phyloP scores from a whole-genome alignment of 2,888 invertebrate genomes.

The Eristalis intricaria region DNA sequence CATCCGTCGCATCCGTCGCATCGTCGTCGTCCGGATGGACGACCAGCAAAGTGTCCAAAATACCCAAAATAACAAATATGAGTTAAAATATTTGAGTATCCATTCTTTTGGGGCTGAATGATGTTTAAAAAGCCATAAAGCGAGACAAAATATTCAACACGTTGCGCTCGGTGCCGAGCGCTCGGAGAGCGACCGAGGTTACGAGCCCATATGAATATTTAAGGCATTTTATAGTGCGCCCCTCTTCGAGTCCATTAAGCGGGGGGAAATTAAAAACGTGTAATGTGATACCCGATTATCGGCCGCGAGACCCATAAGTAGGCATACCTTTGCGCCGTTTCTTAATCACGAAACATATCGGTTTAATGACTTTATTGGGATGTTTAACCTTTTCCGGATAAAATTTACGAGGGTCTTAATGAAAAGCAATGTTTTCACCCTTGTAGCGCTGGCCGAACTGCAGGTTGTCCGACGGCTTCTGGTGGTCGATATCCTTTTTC shows the following conservation, averaged over 20 bases:
- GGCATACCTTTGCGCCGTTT: slow-evolving; percentile 18
- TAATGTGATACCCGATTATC: slow-evolving; percentile 49
- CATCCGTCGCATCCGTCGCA: slow-evolving; percentile 7
- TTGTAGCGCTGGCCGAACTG: neutral
- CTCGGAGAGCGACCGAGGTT: neutral
- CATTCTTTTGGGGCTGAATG: slow-evolving; percentile 47
- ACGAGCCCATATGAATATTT: slow-evolving; percentile 53
- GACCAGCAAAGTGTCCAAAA: neutral
- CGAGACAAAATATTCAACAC: slow-evolving; percentile 49
- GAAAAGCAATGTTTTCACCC: slow-evolving; percentile 23
- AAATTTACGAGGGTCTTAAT: slow-evolving; percentile 31
- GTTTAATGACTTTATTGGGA: slow-evolving; percentile 52
- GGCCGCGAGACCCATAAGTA: neutral
- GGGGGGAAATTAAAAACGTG: slow-evolving; percentile 47
- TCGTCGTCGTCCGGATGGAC: neutral
- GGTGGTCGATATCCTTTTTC: neutral
- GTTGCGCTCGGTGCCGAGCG: neutral
- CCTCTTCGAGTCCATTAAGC: slow-evolving; percentile 36
- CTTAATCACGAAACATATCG: slow-evolving; percentile 46
- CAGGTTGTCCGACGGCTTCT: neutral
- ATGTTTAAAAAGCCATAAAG: slow-evolving; percentile 65
- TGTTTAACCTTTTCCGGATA: slow-evolving; percentile 25
- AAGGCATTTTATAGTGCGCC: slow-evolving; percentile 40
- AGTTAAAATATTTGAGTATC: slow-evolving; percentile 67
- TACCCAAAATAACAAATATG: slow-evolving; percentile 44